Percentiles rank a stretch among this genome's conserved stretches.
Evolutionary conservation across 2,888 invertebrate genomes (phyloP).

Genomic region (Heliconius erato): DNA sequence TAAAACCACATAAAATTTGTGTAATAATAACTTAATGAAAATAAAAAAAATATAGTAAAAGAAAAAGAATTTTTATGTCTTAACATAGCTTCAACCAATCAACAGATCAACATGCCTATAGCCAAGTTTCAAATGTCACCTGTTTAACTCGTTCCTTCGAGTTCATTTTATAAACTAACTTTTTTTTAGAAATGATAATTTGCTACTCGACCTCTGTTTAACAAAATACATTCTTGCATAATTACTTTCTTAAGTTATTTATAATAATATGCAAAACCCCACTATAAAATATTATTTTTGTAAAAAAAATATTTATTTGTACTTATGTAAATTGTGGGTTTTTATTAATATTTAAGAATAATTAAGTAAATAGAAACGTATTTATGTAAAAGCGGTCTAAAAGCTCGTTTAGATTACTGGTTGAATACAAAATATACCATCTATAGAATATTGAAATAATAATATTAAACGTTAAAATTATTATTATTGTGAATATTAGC

Average conservation of each 20-base stretch:
- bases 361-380: background rate
- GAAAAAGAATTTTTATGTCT: background rate
- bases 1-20: background rate
- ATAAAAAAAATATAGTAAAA: background rate
- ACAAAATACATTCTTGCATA: background rate
- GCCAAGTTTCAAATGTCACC: slow-evolving; percentile 35
- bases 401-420: background rate
- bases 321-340: background rate
- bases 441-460: too few relatives aligned
- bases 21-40: background rate
- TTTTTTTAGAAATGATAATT: slow-evolving; percentile 19
- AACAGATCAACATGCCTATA: slow-evolving; percentile 11
- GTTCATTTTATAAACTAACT: slow-evolving; percentile 25
- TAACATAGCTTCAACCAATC: background rate
- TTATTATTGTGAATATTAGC: background rate
- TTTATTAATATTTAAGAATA: background rate
- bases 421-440: background rate
- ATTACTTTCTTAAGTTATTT: slow-evolving; percentile 18
- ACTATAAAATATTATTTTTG: slow-evolving; percentile 1
- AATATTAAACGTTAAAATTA: too few relatives aligned
- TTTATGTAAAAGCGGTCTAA: background rate
- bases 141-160: slow-evolving; percentile 33
- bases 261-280: background rate
- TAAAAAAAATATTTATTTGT: background rate
- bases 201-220: slow-evolving; percentile 20